These are phyloP conservation scores for Lottia scabra DNA, from an alignment of 2,888 invertebrate genomes.

Conservation along the genomic window DNA sequence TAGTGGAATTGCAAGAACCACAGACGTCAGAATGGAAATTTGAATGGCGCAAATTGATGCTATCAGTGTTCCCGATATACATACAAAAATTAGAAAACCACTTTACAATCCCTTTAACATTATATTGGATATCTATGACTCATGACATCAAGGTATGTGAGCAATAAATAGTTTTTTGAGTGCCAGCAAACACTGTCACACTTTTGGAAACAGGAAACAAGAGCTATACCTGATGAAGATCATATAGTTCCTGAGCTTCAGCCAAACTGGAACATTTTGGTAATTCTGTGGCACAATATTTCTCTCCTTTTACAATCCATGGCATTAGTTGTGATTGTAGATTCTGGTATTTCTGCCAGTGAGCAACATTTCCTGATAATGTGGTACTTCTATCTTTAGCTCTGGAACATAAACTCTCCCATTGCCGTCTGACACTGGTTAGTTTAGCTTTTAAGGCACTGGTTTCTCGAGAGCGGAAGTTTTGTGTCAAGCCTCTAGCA, in stretches of 20 bases:
- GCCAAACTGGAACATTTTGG: slow-evolving; percentile 83
- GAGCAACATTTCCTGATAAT: slow-evolving; percentile 82
- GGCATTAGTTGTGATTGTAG: slow-evolving; percentile 82
- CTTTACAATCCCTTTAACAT: too few relatives aligned
- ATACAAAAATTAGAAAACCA: too few relatives aligned
- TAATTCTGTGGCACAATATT: slow-evolving; percentile 79
- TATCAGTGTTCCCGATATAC: too few relatives aligned
- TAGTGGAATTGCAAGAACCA: too few relatives aligned
- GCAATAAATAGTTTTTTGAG: too few relatives aligned
- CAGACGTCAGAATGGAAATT: too few relatives aligned
- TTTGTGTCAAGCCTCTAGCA: slow-evolving; percentile 78
- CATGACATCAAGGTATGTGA: too few relatives aligned
- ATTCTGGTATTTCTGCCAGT: slow-evolving; percentile 88
- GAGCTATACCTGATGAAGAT: slow-evolving; percentile 73
- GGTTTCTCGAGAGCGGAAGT: slow-evolving; percentile 74
- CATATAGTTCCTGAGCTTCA: slow-evolving; percentile 76
- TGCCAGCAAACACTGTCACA: too few relatives aligned
- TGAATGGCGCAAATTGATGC: too few relatives aligned
- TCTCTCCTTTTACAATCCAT: slow-evolving; percentile 89
- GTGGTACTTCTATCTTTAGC: slow-evolving; percentile 82
- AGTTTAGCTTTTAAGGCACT: slow-evolving; percentile 83
- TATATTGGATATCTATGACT: too few relatives aligned
- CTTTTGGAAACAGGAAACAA: too few relatives aligned
- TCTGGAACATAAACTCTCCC: slow-evolving; percentile 81
- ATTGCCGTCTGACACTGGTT: slow-evolving; percentile 79